A percentile compares a stretch with the other conserved stretches of the same genome.
Evolutionary conservation across 2,888 invertebrate genomes (phyloP).

Genomic region (Vanessa cardui): DNA sequence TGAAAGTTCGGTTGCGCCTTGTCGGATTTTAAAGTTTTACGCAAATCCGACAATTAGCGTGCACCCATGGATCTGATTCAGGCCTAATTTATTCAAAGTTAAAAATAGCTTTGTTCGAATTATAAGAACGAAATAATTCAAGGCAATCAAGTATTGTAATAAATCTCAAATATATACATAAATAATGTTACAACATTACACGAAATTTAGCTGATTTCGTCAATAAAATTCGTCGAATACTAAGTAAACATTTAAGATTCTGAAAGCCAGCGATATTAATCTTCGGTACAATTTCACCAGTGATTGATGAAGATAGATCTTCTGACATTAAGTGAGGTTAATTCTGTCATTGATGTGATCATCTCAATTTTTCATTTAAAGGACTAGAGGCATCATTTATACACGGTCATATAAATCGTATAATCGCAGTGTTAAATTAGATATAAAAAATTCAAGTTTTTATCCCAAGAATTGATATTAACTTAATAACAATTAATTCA

Average conservation of each 20-base stretch:
- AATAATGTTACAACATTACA: neutral
- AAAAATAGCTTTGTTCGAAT: neutral
- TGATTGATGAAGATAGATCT: conserved; percentile 71
- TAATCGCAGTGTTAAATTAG: neutral
- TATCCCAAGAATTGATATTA: neutral
- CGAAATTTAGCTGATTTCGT: neutral
- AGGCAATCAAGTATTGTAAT: too few species aligned
- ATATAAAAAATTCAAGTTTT: neutral
- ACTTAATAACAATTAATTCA: too few species aligned
- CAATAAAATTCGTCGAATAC: neutral
- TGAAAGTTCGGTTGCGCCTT: conserved; percentile 69
- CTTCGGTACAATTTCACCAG: conserved; percentile 66
- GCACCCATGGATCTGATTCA: conserved; percentile 43
- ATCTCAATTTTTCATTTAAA: conserved; percentile 7
- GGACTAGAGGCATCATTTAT: conserved; percentile 6
- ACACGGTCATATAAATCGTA: neutral
- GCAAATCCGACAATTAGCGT: conserved; percentile 72
- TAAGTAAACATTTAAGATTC: conserved; percentile 2
- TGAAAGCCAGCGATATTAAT: conserved; percentile 49
- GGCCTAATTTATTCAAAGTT: conserved; percentile 1
- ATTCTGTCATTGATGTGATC: conserved; percentile 31
- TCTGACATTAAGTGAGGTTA: conserved; percentile 53
- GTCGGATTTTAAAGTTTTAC: conserved; percentile 74
- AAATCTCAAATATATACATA: neutral
- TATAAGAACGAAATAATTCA: too few species aligned